These are phyloP conservation scores for Sebastes melanostomus DNA, from an alignment of 2,797 vertebrate species.

Conservation along the genomic window DNA sequence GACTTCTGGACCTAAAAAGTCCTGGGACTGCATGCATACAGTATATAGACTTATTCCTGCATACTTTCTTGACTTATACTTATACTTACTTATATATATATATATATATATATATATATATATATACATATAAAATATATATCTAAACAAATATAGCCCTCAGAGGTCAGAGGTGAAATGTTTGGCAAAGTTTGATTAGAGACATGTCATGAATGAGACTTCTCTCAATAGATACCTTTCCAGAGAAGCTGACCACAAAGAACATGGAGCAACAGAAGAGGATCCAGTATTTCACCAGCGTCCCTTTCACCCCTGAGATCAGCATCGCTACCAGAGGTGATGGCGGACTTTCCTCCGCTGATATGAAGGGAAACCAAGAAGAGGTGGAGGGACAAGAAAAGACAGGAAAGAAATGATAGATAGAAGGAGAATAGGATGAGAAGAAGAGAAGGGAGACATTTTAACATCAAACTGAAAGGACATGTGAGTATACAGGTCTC, in stretches of 20 bases:
- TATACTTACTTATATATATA: too few relatives aligned
- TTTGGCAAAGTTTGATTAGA: neutral
- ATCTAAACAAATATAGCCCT: neutral
- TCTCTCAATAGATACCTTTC: slow-evolving; percentile 64
- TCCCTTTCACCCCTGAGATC: slow-evolving; percentile 73
- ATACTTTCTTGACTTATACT: too few relatives aligned
- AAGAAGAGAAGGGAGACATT: neutral
- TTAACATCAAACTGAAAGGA: neutral
- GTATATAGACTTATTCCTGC: too few relatives aligned
- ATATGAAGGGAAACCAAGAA: neutral
- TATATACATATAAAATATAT: too few relatives aligned
- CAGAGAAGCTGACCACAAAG: slow-evolving; percentile 83
- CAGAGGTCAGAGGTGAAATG: neutral
- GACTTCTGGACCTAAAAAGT: neutral
- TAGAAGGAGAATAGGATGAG: neutral
- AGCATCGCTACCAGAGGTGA: slow-evolving; percentile 74
- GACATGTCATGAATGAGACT: neutral
- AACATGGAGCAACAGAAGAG: slow-evolving; percentile 84
- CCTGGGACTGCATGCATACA: neutral
- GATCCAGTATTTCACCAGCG: slow-evolving; percentile 83
- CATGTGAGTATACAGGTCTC: neutral
- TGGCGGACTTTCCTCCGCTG: slow-evolving; percentile 67
- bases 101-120: too few relatives aligned
- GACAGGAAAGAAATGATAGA: neutral
- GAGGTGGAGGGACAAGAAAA: neutral